Conservation (phyloP, 2,797 vertebrate species). For the Acipenser oxyrinchus region DNA sequence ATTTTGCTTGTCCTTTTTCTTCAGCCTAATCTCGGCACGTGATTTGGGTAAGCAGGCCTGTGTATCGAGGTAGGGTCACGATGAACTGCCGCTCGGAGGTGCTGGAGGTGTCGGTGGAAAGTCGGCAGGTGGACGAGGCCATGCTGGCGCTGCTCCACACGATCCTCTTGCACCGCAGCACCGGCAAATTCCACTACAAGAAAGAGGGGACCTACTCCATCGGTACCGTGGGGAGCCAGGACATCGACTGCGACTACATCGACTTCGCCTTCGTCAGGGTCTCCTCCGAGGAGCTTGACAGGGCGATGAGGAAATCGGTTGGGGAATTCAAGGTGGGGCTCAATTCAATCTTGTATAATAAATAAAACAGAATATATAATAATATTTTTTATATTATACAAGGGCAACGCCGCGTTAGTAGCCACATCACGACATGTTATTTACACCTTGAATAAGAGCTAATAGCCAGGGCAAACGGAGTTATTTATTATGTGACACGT, state of each 20-base stretch:
- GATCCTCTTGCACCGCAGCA: conserved; percentile 87
- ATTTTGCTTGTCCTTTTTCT: no score
- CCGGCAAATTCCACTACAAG: conserved; percentile 97
- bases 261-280: conserved; percentile 88
- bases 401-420: no score
- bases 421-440: no score
- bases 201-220: conserved; percentile 98
- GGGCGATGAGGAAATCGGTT: conserved; percentile 81
- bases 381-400: no score
- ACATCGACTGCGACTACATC: conserved; percentile 94
- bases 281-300: conserved; percentile 88
- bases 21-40: no score
- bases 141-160: conserved; percentile 87
- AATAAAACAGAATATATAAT: no score
- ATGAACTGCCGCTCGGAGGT: conserved; percentile 97
- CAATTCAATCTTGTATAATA: background rate
- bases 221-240: conserved; percentile 87
- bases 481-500: no score
- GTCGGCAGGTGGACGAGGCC: conserved; percentile 90
- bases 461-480: no score
- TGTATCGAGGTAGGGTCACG: background rate
- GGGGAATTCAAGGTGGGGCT: conserved; percentile 82
- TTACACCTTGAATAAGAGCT: no score
- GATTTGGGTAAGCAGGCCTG: no score
- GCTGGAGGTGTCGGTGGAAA: conserved; percentile 89